Evolutionary conservation across 2,888 invertebrate species (phyloP).

Genomic region (Teleiodes luculella): DNA sequence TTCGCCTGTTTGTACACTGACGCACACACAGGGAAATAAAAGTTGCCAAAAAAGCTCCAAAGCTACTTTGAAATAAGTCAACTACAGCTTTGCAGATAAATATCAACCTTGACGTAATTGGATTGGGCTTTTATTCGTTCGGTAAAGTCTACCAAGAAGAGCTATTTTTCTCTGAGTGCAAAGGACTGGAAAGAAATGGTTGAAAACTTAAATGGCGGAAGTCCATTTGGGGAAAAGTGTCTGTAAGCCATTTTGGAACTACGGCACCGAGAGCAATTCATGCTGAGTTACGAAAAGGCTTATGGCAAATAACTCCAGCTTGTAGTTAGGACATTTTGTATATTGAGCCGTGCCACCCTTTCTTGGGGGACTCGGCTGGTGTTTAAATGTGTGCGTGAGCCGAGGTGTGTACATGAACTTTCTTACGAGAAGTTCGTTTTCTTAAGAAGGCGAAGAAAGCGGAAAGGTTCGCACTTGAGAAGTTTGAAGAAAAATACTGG

Average conservation of each 20-base stretch:
- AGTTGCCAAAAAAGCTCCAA: slow-evolving; percentile 54
- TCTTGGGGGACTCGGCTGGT: slow-evolving; percentile 34
- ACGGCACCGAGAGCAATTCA: slow-evolving; percentile 13
- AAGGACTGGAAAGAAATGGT: slow-evolving; percentile 17
- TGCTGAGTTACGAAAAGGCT: slow-evolving; percentile 22
- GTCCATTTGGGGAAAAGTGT: slow-evolving; percentile 7
- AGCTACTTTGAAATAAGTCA: slow-evolving; percentile 19
- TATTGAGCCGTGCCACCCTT: slow-evolving; percentile 22
- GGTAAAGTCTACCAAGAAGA: slow-evolving; percentile 9
- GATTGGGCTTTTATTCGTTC: slow-evolving; percentile 23
- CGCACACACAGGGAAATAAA: slow-evolving; percentile 51
- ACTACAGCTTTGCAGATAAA: slow-evolving; percentile 3
- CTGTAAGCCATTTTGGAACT: slow-evolving; percentile 33
- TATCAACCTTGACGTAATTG: neutral
- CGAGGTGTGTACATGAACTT: slow-evolving; percentile 54
- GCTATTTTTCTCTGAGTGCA: slow-evolving; percentile 2
- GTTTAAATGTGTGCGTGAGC: slow-evolving; percentile 43
- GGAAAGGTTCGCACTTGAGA: slow-evolving; percentile 72
- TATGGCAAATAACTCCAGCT: slow-evolving; percentile 18
- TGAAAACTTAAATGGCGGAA: slow-evolving; percentile 32
- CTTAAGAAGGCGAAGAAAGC: slow-evolving; percentile 75
- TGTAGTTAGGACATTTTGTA: slow-evolving; percentile 37
- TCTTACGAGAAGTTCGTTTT: slow-evolving; percentile 67
- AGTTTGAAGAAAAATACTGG: slow-evolving; percentile 67
- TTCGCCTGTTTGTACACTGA: slow-evolving; percentile 39